Base-by-base conservation (phyloP, 2,888 invertebrate species). In the Galeruca laticollis region DNA sequence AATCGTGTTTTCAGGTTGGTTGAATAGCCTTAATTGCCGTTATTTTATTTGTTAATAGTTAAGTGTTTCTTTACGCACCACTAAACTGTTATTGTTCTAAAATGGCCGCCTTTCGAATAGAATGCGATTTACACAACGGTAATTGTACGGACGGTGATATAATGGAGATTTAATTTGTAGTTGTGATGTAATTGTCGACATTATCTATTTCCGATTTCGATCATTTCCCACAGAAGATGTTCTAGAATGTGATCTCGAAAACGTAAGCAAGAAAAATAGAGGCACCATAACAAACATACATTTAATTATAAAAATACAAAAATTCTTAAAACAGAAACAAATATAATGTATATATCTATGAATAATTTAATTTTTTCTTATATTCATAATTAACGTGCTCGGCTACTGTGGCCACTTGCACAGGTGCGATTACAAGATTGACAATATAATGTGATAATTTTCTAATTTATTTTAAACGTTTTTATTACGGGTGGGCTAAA, bases 21-120 rank as follows among this genome's bases (percentile, higher is more conserved):
- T 73, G 75, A 76, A 75, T 76, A 76, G 75, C 75, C 73, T 77
- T 76, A 79, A 78, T 79, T 80, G 75, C 78, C 73, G 76, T 75
- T 76, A 78, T 78, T 75, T 76, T 77, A 80, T 79, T 80, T 78
- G 78, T 74, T 79, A 79, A 79, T 80, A 76, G 78, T 70, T 60
- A 74, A 77, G 76, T 78, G 77, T 77, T 76, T 70, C 73, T 76
- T 72, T 75, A 76, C 73, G 78, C 78, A 66, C 75, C 73, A 77
- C 69, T 74, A 74, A 75, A 62, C 72, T 69, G 68, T 71, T 67
- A 72, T 74, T 74, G 70, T 75, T 76, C 68, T 65, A 76, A 76
- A 76, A 76, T 76, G 76, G 75, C 75, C 73, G 75, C 75, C 57
- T 37, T 59, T 31, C 15, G 62, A 73, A 69, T 62, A 66, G 49